Base-by-base conservation (phyloP, 2,113 vertebrate genomes). In the Anoplopoma fimbria region DNA sequence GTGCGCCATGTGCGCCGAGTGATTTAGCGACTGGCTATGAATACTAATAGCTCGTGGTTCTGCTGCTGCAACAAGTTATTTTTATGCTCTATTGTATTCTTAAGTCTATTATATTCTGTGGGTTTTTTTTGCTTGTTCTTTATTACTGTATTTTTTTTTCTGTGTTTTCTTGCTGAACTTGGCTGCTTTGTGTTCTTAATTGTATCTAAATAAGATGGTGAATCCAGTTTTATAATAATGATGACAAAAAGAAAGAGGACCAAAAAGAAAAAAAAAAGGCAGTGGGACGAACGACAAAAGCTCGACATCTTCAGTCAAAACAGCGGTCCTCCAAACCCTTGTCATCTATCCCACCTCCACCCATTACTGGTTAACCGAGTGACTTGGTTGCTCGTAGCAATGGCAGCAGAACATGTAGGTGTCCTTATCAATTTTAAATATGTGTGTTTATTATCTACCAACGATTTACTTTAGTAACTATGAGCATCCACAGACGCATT, bases 11-110 rank as follows among this genome's bases (percentile, higher is more conserved):
- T n/a, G n/a, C n/a, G 71, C n/a, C 2, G 17, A 71, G 23, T 51
- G 70, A 36, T 71, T 62, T 45, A 53, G 40, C 34, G 77, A n/a
- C 72, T 17, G 57, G 31, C 62, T 38, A 4, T 82, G 84, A 88
- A 91, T 87, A 75, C 72, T 72, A 78, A 85, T 55, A 33, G 29
- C 15, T 6, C 0, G 47, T 4, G 45, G 0, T 49, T 45, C 62
- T 53, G 49, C 72, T 33, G 77, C 81, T 77, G 57, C 29, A 25
- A 27, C 53, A 65, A 5, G 1, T 53, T 36, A 6, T 40, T 15
- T 51, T 12, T 1, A 34, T 21, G 34, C 0, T 62, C 27, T 17
- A 1, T 25, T 49, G 5, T 27, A 33, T 19, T 23, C 15, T 70
- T n/a, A 33, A 2, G 15, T 74, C 17, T 19, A 25, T 13, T 34